Percentiles rank a stretch among this genome's conserved stretches.
These are phyloP conservation scores for Columbina picui DNA, from an alignment of 2,113 vertebrate genomes.

Conservation along the genomic window DNA sequence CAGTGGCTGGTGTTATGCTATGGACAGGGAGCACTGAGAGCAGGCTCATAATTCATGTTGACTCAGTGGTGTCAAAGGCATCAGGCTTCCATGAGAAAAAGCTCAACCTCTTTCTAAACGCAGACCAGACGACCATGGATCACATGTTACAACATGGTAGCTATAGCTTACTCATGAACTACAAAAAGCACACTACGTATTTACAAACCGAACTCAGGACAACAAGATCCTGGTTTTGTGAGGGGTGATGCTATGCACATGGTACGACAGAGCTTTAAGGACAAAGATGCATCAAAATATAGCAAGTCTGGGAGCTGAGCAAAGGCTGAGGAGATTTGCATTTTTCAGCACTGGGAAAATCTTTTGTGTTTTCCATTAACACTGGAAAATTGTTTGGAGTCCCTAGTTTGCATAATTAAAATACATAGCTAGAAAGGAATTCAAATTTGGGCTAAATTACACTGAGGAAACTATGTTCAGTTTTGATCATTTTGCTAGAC, in stretches of 20 bases:
- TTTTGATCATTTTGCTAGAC: slow-evolving; percentile 53
- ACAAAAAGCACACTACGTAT: not conserved
- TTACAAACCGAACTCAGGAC: not conserved
- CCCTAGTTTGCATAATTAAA: slow-evolving; percentile 30
- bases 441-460: slow-evolving; percentile 47
- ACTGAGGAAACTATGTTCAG: not conserved
- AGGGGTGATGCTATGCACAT: accelerated
- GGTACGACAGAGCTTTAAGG: not conserved
- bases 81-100: not conserved
- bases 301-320: not conserved
- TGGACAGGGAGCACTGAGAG: not conserved
- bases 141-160: accelerated
- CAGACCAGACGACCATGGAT: not conserved
- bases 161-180: not conserved
- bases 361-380: slow-evolving; percentile 5
- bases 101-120: not conserved
- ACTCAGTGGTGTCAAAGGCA: not conserved
- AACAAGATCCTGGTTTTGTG: not conserved
- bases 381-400: not conserved
- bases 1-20: not conserved
- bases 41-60: not conserved
- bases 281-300: not conserved
- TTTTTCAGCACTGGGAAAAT: not conserved
- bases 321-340: not conserved
- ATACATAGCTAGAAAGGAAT: slow-evolving; percentile 34